Evolutionary conservation across 2,797 vertebrate species (phyloP), one percentile per base, ranked within the genome.

Genomic region (Psittacula derbiana): DNA sequence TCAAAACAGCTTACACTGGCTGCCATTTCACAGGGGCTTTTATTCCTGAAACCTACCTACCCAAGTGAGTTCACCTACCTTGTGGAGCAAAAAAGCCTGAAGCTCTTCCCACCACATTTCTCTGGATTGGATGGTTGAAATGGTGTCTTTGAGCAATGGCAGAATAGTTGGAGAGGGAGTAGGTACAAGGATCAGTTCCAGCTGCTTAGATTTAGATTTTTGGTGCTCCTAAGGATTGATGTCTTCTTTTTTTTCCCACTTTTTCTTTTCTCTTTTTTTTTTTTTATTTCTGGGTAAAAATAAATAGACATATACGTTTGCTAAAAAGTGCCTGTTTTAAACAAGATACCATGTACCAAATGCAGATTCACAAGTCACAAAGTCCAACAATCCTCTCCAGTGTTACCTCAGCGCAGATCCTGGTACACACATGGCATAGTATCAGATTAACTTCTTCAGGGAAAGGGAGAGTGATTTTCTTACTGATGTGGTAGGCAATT

Each of bases 401-500:
- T 49, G 20, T 21, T 58, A 28, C 33, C 58, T 70, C 50, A 17
- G 64, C 23, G 75, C 31, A 81, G 40, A 65, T 46, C 49, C 49
- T 80, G 40, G 53, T 33, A 43, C 8, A n/a, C 0, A 2, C 13
- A 40, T 23, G 49, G 20, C 31, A 61, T 18, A 60, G 11, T 28
- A 61, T 41, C 31, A 49, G 72, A 65, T 78, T 43, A 79, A 74
- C 38, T 83, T 92, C 21, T 73, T 50, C 58, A 57, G 53, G 24
- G 43, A 40, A 91, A 87, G 11, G 6, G 17, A 71, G 53, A 74
- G 24, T 36, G 52, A 72, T 87, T 83, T 91, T 93, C 40, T 67
- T 76, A 47, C 23, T 67, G 49, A 62, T 70, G 58, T 73, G 43
- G 21, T 28, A 44, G 43, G 30, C 67, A 92, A 93, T 65, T 70